Evolutionary conservation across 2,888 invertebrate genomes (phyloP).

Genomic region (Andrena fulva): DNA sequence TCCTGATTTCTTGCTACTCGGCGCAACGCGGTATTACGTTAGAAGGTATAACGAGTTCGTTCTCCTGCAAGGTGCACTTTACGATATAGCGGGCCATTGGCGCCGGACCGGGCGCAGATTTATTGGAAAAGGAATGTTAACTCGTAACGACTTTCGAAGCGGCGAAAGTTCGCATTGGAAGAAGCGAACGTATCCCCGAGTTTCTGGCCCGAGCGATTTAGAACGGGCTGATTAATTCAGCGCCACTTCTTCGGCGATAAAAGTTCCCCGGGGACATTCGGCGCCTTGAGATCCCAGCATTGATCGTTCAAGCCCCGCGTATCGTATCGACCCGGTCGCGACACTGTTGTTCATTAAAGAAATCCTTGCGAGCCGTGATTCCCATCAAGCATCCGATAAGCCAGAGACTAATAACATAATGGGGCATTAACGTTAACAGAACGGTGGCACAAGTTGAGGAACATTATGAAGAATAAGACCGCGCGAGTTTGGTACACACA

Average conservation of each 20-base stretch:
- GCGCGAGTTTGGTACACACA: no score
- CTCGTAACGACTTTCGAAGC: slow-evolving; percentile 54
- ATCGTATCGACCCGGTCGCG: no score
- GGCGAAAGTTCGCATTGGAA: slow-evolving; percentile 40
- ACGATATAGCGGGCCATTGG: slow-evolving; percentile 26
- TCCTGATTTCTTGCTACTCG: slow-evolving; percentile 15
- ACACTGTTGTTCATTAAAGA: no score
- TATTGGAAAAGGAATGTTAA: slow-evolving; percentile 49
- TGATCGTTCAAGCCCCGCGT: not conserved
- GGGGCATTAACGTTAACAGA: no score
- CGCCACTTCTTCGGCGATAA: slow-evolving; percentile 1
- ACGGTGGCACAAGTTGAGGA: no score
- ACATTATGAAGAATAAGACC: no score
- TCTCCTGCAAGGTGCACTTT: slow-evolving; percentile 26
- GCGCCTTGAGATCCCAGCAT: not conserved
- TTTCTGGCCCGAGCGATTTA: slow-evolving; percentile 39
- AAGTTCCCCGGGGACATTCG: not conserved
- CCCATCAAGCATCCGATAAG: no score
- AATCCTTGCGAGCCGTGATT: no score
- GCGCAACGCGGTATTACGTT: slow-evolving; percentile 26
- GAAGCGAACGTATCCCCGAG: slow-evolving; percentile 24
- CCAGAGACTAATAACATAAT: no score
- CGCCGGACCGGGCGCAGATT: slow-evolving; percentile 30
- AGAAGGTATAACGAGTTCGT: slow-evolving; percentile 24
- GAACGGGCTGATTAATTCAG: slow-evolving; percentile 25